phyloP scores from a whole-genome alignment of 2,113 vertebrate species.

The Varanus salvator region DNA sequence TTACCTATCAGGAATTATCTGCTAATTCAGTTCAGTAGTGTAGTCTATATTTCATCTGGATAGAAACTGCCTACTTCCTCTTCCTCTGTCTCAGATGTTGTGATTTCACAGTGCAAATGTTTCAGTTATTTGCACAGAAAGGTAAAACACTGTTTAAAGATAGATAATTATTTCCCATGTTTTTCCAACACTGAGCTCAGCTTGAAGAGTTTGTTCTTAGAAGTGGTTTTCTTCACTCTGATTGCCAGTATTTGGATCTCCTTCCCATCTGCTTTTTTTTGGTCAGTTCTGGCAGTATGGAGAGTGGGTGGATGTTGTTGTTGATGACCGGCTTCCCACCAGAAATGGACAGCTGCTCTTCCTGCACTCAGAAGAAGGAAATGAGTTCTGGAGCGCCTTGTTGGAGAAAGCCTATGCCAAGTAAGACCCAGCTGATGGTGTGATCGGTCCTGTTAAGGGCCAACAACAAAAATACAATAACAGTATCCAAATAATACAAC shows the following conservation, averaged over 20 bases:
- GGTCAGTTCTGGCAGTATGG: constrained; percentile 83
- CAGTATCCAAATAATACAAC: too few relatives aligned
- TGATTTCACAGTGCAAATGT: background rate
- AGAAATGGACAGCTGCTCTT: constrained; percentile 77
- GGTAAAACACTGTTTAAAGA: background rate
- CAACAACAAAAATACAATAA: too few relatives aligned
- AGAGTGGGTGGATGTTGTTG: constrained; percentile 82
- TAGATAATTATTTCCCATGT: background rate
- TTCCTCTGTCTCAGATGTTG: background rate
- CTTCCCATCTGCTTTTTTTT: background rate
- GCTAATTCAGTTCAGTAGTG: background rate
- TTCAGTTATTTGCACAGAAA: background rate
- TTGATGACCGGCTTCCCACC: constrained; percentile 83
- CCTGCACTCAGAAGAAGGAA: constrained; percentile 76
- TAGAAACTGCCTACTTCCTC: background rate
- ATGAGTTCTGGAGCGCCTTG: constrained; percentile 81
- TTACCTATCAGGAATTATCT: background rate
- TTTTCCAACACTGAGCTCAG: background rate
- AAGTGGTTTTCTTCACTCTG: background rate
- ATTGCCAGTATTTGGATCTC: background rate
- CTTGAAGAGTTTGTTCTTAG: background rate
- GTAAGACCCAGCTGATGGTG: constrained; percentile 53
- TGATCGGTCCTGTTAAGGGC: background rate
- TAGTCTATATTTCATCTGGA: background rate
- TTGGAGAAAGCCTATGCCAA: constrained; percentile 87